Conservation (phyloP, 2,888 invertebrate genomes). For the Matsumyia berberina region DNA sequence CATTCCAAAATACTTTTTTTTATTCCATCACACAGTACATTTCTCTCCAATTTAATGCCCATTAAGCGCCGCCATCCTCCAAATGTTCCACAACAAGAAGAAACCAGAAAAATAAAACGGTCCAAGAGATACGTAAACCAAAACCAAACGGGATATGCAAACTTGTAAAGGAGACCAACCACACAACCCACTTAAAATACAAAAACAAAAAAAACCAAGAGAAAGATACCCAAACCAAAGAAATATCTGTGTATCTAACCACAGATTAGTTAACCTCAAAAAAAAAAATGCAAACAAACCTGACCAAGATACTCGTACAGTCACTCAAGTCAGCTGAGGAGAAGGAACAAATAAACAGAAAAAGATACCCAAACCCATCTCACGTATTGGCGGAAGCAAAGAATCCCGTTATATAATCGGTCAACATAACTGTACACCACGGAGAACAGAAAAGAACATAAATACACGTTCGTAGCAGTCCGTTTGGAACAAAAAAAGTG, state of each 20-base stretch:
- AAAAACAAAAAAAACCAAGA: conserved; percentile 5
- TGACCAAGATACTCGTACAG: conserved; percentile 27
- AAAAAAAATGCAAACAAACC: conserved; percentile 21
- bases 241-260: conserved; percentile 36
- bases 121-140: conserved; percentile 25
- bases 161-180: conserved; percentile 31
- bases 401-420: conserved; percentile 79
- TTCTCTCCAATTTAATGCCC: conserved; percentile 20
- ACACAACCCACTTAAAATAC: conserved; percentile 15
- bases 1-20: conserved; percentile 8
- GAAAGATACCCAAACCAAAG: conserved; percentile 9
- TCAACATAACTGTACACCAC: conserved; percentile 78
- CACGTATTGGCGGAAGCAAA: conserved; percentile 55
- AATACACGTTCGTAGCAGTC: conserved; percentile 4
- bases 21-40: conserved; percentile 14
- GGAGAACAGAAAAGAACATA: conserved; percentile 17
- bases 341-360: not conserved
- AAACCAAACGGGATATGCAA: conserved; percentile 50
- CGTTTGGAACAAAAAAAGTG: not conserved
- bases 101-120: conserved; percentile 16
- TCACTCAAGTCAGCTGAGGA: too few relatives aligned
- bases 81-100: not conserved
- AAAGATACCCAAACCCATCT: conserved; percentile 1
- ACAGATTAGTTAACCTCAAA: conserved; percentile 55
- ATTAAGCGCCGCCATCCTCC: conserved; percentile 13